Conservation (phyloP, 2,888 invertebrate species). For the Patella ulyssiponensis region DNA sequence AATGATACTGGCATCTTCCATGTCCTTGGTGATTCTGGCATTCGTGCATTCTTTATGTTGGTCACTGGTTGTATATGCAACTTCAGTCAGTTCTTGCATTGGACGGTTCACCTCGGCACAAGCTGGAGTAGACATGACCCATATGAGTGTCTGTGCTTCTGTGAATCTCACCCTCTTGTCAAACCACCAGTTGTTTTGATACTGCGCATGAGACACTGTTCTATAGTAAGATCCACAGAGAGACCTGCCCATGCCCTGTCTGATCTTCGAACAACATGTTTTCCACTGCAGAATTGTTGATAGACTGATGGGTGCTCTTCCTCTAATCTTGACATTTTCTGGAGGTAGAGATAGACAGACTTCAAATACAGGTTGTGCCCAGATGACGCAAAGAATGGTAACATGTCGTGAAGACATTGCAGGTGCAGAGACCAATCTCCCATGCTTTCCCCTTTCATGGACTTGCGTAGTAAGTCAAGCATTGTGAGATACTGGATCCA, state of each 20-base stretch:
- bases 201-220: constrained; percentile 15
- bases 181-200: constrained; percentile 17
- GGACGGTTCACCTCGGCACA: constrained; percentile 8
- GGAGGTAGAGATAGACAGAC: too few species aligned
- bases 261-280: constrained; percentile 13
- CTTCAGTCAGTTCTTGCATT: constrained; percentile 12
- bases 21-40: constrained; percentile 15
- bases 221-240: constrained; percentile 4
- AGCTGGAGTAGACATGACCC: not conserved
- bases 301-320: not conserved
- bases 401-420: too few species aligned
- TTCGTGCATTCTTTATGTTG: too few species aligned
- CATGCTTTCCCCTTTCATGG: too few species aligned
- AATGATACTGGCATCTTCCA: constrained; percentile 4
- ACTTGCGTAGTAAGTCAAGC: too few species aligned
- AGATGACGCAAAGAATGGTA: too few species aligned
- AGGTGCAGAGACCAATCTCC: too few species aligned
- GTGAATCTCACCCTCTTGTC: constrained; percentile 7
- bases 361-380: too few species aligned
- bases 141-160: constrained; percentile 9
- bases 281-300: constrained; percentile 5
- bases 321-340: constrained; percentile 2
- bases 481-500: constrained; percentile 10
- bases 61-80: constrained; percentile 10
- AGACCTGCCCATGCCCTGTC: constrained; percentile 4